A percentile compares a stretch with the other conserved stretches of the same genome.
Conservation (phyloP, 1,140 invertebrate species). For the Drosophila nigrodunni region DNA sequence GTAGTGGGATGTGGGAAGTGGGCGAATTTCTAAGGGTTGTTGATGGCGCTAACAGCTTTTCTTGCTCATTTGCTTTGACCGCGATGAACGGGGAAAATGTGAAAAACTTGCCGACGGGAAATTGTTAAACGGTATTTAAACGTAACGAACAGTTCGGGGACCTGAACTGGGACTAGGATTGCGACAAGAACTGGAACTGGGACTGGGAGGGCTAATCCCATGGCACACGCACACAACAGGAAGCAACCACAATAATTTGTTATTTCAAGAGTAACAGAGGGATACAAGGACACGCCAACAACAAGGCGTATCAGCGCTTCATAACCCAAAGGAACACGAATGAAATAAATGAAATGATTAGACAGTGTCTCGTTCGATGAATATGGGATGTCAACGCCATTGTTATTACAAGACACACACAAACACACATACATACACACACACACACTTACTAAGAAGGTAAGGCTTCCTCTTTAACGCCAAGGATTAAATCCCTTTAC, state of each 20-base stretch:
- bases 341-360: slow-evolving; percentile 61
- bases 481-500: too few species aligned
- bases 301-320: slow-evolving; percentile 59
- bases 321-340: slow-evolving; percentile 52
- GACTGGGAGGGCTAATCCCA: slow-evolving; percentile 67
- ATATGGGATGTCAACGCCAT: slow-evolving; percentile 17
- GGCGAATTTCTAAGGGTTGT: slow-evolving; percentile 49
- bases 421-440: not conserved
- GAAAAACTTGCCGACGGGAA: slow-evolving; percentile 64
- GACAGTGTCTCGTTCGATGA: slow-evolving; percentile 4
- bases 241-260: slow-evolving; percentile 80
- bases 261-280: slow-evolving; percentile 69
- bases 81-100: slow-evolving; percentile 34
- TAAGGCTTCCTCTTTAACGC: too few species aligned
- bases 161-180: slow-evolving; percentile 12
- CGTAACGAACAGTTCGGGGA: slow-evolving; percentile 49
- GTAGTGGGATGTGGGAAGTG: not conserved
- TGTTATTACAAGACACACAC: not conserved
- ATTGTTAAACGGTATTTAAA: slow-evolving; percentile 83
- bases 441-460: too few species aligned
- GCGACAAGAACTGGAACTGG: slow-evolving; percentile 17
- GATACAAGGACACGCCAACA: slow-evolving; percentile 55
- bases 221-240: slow-evolving; percentile 74
- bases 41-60: slow-evolving; percentile 14
- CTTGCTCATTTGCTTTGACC: slow-evolving; percentile 51